phyloP scores from a whole-genome alignment of 1,140 invertebrate genomes.

The Hydropsyche tenuis region DNA sequence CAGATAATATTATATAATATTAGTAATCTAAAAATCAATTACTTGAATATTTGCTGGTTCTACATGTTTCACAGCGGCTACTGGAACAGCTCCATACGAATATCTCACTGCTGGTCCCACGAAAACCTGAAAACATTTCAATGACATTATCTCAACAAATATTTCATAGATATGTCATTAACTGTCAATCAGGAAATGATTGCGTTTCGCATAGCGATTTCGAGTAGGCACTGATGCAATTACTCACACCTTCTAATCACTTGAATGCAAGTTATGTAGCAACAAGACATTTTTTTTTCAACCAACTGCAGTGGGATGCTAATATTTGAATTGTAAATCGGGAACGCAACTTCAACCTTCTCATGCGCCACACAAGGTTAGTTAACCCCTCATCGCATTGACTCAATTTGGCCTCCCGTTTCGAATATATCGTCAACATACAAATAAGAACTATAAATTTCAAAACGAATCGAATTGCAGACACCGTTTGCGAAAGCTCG shows the following conservation, averaged over 20 bases:
- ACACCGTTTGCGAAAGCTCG: too few relatives aligned
- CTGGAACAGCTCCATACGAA: slow-evolving; percentile 27
- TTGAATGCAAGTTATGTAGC: neutral
- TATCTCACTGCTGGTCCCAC: slow-evolving; percentile 42
- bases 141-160: neutral
- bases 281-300: neutral
- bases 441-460: too few relatives aligned
- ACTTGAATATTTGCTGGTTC: slow-evolving; percentile 46
- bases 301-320: neutral
- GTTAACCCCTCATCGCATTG: too few relatives aligned
- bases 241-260: neutral
- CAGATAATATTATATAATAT: neutral
- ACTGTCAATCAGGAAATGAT: too few relatives aligned
- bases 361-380: neutral
- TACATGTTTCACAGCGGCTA: slow-evolving; percentile 8
- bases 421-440: too few relatives aligned
- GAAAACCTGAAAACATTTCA: slow-evolving; percentile 37
- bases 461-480: too few relatives aligned
- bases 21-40: neutral
- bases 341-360: neutral
- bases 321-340: slow-evolving; percentile 18
- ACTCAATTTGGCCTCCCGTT: too few relatives aligned
- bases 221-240: neutral
- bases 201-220: neutral
- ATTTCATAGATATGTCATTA: neutral